A percentile compares a stretch with the other conserved stretches of the same genome.
Evolutionary conservation across 1,140 invertebrate genomes (phyloP).

Genomic region (Callitettix versicolor): DNA sequence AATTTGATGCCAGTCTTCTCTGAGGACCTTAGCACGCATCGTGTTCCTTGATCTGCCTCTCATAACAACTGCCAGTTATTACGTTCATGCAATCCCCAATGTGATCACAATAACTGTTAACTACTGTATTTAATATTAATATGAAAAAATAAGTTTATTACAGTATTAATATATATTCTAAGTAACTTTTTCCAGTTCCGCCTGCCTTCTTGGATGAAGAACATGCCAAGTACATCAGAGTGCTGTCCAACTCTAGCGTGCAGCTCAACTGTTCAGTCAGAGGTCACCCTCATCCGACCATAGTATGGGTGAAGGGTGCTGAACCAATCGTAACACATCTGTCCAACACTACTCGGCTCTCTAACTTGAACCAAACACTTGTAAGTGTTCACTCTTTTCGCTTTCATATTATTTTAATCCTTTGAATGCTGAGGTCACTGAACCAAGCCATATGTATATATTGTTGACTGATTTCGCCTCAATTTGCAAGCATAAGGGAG

Average conservation of each 20-base stretch:
- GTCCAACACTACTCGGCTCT: neutral
- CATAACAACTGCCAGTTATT: neutral
- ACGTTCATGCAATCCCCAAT: neutral
- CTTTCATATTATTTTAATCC: no score
- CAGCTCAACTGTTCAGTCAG: constrained; percentile 1
- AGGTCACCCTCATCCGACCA: neutral
- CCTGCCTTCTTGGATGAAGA: neutral
- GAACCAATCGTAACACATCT: neutral
- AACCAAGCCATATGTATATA: no score
- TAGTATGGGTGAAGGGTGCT: neutral
- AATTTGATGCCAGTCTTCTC: no score
- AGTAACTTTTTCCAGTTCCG: neutral
- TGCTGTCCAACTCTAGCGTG: neutral
- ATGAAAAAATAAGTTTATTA: no score
- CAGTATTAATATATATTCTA: no score
- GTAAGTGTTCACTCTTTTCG: neutral
- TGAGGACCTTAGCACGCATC: no score
- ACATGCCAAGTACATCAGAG: neutral
- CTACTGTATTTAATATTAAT: no score
- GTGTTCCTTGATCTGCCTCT: no score
- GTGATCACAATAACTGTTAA: neutral
- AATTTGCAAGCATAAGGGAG: no score
- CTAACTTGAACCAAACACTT: constrained; percentile 2
- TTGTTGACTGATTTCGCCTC: no score
- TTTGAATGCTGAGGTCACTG: no score